A percentile compares a stretch with the other conserved stretches of the same genome.
Conservation (phyloP, 2,888 invertebrate genomes). For the Microctonus aethiopoides region DNA sequence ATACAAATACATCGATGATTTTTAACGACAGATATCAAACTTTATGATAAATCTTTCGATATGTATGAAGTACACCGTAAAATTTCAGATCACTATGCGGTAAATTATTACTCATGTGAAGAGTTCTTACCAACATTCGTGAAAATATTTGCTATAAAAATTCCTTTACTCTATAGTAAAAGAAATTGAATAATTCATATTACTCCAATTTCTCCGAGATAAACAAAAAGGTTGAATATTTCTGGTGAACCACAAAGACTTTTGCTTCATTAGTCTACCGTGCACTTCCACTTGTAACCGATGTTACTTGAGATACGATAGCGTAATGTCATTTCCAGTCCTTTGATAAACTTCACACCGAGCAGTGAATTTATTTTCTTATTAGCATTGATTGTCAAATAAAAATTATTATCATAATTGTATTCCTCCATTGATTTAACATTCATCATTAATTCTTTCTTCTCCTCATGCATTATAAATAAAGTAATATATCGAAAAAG, state of each 20-base stretch:
- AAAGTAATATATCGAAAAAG: too few species aligned
- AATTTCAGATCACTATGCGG: constrained; percentile 43
- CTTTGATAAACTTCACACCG: neutral
- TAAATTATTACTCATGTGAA: constrained; percentile 7
- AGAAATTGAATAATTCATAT: neutral
- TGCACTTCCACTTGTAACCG: neutral
- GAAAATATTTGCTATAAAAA: neutral
- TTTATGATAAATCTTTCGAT: constrained; percentile 28
- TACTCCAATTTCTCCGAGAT: neutral
- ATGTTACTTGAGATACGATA: neutral
- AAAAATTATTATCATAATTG: neutral
- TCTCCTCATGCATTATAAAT: neutral
- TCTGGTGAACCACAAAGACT: neutral
- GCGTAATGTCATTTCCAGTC: neutral
- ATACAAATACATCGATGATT: neutral
- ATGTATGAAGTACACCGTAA: constrained; percentile 35
- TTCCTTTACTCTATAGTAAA: neutral
- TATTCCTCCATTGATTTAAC: neutral
- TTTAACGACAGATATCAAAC: constrained; percentile 14
- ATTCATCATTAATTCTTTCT: neutral
- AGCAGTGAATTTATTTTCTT: neutral
- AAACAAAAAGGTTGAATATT: neutral
- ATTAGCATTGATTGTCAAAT: neutral
- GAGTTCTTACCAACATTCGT: neutral
- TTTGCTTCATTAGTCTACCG: neutral